These are phyloP conservation scores for Drosophila rubida DNA, from an alignment of 2,888 invertebrate species.

Conservation along the genomic window DNA sequence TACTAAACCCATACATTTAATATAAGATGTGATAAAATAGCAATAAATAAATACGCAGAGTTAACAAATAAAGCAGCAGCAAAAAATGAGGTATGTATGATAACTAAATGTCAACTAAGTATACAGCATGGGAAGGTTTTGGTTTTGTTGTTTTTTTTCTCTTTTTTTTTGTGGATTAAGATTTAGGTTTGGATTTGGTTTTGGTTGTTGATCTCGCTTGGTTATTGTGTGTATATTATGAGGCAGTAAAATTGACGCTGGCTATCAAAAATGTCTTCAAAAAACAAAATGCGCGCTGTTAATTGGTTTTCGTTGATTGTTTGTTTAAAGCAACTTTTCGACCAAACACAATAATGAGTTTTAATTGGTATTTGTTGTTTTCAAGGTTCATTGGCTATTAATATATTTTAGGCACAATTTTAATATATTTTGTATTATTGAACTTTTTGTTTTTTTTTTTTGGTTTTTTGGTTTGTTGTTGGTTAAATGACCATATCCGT, in stretches of 20 bases:
- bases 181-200: slow-evolving; percentile 31
- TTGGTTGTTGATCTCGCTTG: slow-evolving; percentile 57
- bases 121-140: slow-evolving; percentile 27
- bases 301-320: slow-evolving; percentile 40
- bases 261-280: slow-evolving; percentile 50
- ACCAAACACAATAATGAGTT: slow-evolving; percentile 60
- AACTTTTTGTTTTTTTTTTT: slow-evolving; percentile 34
- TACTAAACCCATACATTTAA: slow-evolving; percentile 24
- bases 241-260: slow-evolving; percentile 54
- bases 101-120: slow-evolving; percentile 26
- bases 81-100: slow-evolving; percentile 68
- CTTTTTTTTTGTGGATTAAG: neutral
- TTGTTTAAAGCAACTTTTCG: slow-evolving; percentile 54
- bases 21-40: slow-evolving; percentile 33
- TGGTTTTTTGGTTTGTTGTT: slow-evolving; percentile 64
- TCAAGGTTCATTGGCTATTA: slow-evolving; percentile 68
- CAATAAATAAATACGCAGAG: slow-evolving; percentile 49
- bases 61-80: slow-evolving; percentile 65
- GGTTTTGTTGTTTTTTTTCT: slow-evolving; percentile 22
- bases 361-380: slow-evolving; percentile 47
- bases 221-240: slow-evolving; percentile 70
- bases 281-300: slow-evolving; percentile 59
- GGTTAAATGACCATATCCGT: slow-evolving; percentile 86
- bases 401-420: slow-evolving; percentile 72
- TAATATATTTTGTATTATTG: slow-evolving; percentile 27